phyloP scores from a whole-genome alignment of 2,888 invertebrate species.

The Cheilosia soror region DNA sequence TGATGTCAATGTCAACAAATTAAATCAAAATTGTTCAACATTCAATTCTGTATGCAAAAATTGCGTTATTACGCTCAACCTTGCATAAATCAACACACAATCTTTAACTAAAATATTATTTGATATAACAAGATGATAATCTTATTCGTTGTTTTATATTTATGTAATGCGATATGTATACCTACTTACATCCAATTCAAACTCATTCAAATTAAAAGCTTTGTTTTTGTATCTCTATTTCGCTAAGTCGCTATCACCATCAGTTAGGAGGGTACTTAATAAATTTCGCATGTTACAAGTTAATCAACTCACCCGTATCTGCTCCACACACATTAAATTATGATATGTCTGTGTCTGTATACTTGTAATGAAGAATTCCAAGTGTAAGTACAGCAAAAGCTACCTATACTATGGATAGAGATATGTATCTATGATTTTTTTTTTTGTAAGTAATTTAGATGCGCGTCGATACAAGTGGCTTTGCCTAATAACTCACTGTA shows the following conservation, averaged over 20 bases:
- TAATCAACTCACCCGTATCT: conserved; percentile 34
- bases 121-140: conserved; percentile 46
- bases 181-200: background rate
- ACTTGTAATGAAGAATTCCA: conserved; percentile 50
- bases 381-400: conserved; percentile 49
- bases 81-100: conserved; percentile 1
- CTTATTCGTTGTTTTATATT: conserved; percentile 16
- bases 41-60: background rate
- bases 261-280: conserved; percentile 10
- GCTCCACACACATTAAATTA: background rate
- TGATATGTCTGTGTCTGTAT: background rate
- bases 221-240: conserved; percentile 22
- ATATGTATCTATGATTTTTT: conserved; percentile 5
- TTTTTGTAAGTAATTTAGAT: conserved; percentile 31
- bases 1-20: background rate
- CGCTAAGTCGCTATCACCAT: conserved; percentile 24
- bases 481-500: conserved; percentile 51
- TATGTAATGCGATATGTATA: conserved; percentile 8
- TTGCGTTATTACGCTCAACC: background rate
- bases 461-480: conserved; percentile 27
- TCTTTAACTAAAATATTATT: conserved; percentile 16
- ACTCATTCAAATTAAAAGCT: conserved; percentile 22
- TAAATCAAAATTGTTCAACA: background rate
- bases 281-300: conserved; percentile 63
- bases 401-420: conserved; percentile 15